Conservation (phyloP, 2,797 vertebrate genomes). For the Anniella stebbinsi region DNA sequence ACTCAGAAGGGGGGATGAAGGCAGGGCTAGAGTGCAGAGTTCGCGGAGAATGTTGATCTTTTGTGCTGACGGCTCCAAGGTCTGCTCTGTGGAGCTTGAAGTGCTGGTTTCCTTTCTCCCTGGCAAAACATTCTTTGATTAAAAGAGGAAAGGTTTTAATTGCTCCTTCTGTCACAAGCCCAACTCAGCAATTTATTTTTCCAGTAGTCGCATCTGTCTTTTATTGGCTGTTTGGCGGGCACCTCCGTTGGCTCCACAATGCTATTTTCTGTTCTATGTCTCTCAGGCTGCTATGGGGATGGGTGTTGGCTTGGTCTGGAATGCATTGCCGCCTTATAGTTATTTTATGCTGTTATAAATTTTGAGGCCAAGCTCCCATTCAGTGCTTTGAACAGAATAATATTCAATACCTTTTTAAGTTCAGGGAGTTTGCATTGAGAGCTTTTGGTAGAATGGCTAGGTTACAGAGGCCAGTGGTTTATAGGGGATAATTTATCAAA, state of each 20-base stretch:
- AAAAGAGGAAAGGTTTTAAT: conserved; percentile 62
- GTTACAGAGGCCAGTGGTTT: conserved; percentile 22
- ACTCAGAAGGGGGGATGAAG: conserved; percentile 37
- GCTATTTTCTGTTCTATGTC: conserved; percentile 58
- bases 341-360: conserved; percentile 58
- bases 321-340: conserved; percentile 41
- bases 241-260: conserved; percentile 35
- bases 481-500: not conserved
- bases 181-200: conserved; percentile 67
- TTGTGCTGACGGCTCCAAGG: conserved; percentile 44
- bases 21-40: conserved; percentile 42
- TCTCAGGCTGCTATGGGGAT: not conserved
- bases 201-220: conserved; percentile 61
- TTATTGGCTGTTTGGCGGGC: conserved; percentile 55
- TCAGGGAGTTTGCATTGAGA: conserved; percentile 8
- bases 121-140: conserved; percentile 64
- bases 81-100: conserved; percentile 43
- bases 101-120: conserved; percentile 58
- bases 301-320: not conserved
- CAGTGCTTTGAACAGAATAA: conserved; percentile 43
- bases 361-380: conserved; percentile 47
- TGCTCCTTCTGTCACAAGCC: conserved; percentile 65
- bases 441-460: not conserved
- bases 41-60: conserved; percentile 43
- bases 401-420: conserved; percentile 44